These are phyloP conservation scores for Glaucidium brasilianum DNA, from an alignment of 2,113 vertebrate genomes.

Conservation along the genomic window DNA sequence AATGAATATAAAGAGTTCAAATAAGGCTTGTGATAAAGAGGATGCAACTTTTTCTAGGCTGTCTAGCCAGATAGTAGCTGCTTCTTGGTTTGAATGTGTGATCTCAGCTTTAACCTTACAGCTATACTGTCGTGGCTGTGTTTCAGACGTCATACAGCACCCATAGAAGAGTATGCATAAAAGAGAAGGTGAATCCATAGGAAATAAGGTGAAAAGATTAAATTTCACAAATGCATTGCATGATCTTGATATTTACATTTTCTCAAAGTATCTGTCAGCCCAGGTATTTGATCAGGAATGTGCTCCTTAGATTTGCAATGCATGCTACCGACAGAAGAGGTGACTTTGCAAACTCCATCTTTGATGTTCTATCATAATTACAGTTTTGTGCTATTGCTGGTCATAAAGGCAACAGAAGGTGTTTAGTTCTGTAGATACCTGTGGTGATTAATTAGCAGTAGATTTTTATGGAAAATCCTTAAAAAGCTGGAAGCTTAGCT, in stretches of 20 bases:
- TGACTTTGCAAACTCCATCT: not conserved
- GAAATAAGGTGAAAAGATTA: not conserved
- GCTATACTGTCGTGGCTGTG: not conserved
- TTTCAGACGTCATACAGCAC: not conserved
- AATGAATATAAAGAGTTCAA: not conserved
- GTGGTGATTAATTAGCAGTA: not conserved
- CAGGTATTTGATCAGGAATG: not conserved
- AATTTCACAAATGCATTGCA: not conserved
- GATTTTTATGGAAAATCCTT: not conserved
- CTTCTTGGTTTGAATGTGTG: not conserved
- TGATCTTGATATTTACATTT: not conserved
- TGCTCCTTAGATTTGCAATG: not conserved
- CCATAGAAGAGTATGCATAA: not conserved
- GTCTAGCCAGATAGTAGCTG: not conserved
- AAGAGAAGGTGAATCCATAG: not conserved
- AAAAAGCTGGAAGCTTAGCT: not conserved
- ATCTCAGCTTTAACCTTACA: not conserved
- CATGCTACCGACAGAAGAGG: not conserved
- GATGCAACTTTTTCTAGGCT: not conserved
- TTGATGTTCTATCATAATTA: not conserved
- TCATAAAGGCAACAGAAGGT: not conserved
- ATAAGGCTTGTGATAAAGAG: not conserved
- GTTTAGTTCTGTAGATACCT: not conserved
- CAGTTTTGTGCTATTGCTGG: not conserved
- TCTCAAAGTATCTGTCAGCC: not conserved